Conservation (phyloP, 2,797 vertebrate species). For the Allobates femoralis region DNA sequence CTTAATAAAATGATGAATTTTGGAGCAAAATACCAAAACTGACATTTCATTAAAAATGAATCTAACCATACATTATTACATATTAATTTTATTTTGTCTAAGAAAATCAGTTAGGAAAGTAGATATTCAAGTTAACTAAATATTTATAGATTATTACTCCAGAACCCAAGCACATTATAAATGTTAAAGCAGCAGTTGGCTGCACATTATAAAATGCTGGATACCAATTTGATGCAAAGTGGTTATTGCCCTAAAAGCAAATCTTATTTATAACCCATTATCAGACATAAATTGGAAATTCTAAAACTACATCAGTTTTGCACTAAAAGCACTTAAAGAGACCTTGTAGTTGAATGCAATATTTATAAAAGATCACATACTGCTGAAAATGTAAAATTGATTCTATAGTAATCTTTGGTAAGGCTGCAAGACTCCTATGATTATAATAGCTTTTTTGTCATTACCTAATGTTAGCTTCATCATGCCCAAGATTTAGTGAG, state of each 20-base stretch:
- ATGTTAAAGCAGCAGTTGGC: not conserved
- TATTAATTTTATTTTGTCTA: not conserved
- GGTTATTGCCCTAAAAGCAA: conserved; percentile 18
- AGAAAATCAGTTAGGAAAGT: not conserved
- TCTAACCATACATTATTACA: not conserved
- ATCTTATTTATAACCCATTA: conserved; percentile 12
- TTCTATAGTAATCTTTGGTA: not conserved
- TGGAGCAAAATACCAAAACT: conserved; percentile 21
- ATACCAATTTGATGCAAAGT: conserved; percentile 1
- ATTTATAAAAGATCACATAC: not conserved
- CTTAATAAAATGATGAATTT: conserved; percentile 66
- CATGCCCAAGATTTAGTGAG: not conserved
- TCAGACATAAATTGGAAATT: conserved; percentile 22
- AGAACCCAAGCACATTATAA: not conserved
- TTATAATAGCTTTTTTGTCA: not conserved
- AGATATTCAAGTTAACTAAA: conserved; percentile 14
- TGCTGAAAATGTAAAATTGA: not conserved
- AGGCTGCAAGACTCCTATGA: not conserved
- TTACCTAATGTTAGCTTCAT: not conserved
- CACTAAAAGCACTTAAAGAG: conserved; percentile 11
- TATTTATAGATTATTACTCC: not conserved
- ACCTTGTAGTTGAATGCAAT: not conserved
- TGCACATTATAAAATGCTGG: not conserved
- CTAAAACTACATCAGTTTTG: not conserved
- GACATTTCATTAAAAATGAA: conserved; percentile 35